Conservation (phyloP, 1,140 invertebrate species). For the Saccostrea cuccullata region DNA sequence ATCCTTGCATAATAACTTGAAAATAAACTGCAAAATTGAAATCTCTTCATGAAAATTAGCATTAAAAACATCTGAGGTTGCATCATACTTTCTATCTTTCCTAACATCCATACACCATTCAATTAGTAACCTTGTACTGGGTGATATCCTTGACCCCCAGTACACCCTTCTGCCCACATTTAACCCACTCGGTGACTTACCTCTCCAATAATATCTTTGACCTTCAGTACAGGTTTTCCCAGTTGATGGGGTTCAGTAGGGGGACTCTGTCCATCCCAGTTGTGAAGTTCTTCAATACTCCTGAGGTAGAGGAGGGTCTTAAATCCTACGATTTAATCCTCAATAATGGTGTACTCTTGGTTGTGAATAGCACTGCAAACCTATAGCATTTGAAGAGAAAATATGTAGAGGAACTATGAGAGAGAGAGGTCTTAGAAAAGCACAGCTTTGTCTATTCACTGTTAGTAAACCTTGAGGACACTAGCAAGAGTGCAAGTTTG, state of each 20-base stretch:
- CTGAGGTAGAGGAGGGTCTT: conserved; percentile 93
- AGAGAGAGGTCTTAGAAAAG: no score
- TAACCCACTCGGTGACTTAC: conserved; percentile 46
- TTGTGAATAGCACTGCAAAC: conserved; percentile 98
- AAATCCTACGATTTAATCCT: conserved; percentile 95
- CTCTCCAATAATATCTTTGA: conserved; percentile 75
- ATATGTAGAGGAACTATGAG: no score
- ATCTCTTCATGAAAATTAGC: no score
- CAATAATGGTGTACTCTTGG: conserved; percentile 97
- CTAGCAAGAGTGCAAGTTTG: no score
- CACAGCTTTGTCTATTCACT: no score
- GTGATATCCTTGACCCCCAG: no score
- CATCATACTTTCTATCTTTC: neutral
- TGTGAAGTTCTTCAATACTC: conserved; percentile 82
- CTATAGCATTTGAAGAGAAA: conserved; percentile 77
- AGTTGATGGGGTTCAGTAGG: conserved; percentile 92
- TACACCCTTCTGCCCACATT: no score
- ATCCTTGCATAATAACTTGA: neutral
- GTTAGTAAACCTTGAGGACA: no score
- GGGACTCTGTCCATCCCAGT: conserved; percentile 96
- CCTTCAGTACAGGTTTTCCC: conserved; percentile 91
- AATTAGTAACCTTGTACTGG: no score
- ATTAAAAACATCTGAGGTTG: neutral
- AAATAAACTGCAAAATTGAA: no score
- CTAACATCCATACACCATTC: no score